Evolutionary conservation across 2,797 vertebrate genomes (phyloP).

Genomic region (Poecilia velifera): DNA sequence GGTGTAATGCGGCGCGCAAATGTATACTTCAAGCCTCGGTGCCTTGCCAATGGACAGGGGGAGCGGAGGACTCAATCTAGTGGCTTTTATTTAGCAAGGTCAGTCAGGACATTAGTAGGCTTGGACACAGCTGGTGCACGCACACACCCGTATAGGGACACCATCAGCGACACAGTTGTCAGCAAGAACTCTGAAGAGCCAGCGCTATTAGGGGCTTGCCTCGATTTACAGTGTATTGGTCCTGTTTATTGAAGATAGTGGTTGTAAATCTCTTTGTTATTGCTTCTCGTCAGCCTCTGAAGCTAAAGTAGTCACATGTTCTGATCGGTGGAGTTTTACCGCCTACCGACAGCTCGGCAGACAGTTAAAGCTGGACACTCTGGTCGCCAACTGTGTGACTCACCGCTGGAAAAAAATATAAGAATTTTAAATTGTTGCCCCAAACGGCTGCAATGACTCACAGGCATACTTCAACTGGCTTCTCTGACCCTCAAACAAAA

Average conservation of each 20-base stretch:
- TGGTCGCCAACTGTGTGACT: constrained; percentile 40
- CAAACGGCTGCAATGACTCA: constrained; percentile 21
- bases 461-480: constrained; percentile 41
- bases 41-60: constrained; percentile 65
- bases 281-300: constrained; percentile 43
- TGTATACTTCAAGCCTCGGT: constrained; percentile 77
- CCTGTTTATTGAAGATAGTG: constrained; percentile 63
- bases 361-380: constrained; percentile 38
- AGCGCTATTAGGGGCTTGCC: constrained; percentile 56
- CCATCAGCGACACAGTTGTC: constrained; percentile 45
- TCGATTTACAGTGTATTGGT: constrained; percentile 64
- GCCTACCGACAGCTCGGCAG: constrained; percentile 27
- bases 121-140: constrained; percentile 44
- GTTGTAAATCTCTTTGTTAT: constrained; percentile 66
- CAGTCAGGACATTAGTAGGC: constrained; percentile 62
- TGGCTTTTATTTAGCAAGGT: constrained; percentile 76
- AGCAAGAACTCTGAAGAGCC: constrained; percentile 49
- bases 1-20: constrained; percentile 77
- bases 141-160: constrained; percentile 11
- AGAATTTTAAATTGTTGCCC: constrained; percentile 37
- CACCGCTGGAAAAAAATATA: constrained; percentile 40
- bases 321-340: constrained; percentile 32
- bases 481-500: constrained; percentile 47
- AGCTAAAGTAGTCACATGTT: constrained; percentile 40
- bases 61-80: constrained; percentile 64